Evolutionary conservation across 2,888 invertebrate genomes (phyloP).

Genomic region (Scaptomyza parva): DNA sequence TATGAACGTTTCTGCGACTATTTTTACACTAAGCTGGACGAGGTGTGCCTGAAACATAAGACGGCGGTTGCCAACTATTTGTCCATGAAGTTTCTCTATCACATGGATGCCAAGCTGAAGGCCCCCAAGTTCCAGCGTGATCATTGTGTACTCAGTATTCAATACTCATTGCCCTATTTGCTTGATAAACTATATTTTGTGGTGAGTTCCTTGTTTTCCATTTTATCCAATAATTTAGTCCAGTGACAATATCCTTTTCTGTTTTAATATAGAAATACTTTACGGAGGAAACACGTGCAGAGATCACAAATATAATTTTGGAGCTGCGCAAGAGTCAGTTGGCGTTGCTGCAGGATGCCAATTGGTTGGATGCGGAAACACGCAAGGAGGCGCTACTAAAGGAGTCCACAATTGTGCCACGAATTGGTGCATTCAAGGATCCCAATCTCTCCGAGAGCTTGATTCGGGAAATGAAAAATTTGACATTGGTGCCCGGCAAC

Average conservation of each 20-base stretch:
- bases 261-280: slow-evolving; percentile 64
- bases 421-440: slow-evolving; percentile 71
- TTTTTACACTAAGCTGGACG: slow-evolving; percentile 71
- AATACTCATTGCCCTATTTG: slow-evolving; percentile 53
- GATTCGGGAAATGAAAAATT: slow-evolving; percentile 63
- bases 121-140: slow-evolving; percentile 69
- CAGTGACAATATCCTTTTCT: not conserved
- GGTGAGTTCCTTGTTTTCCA: slow-evolving; percentile 49
- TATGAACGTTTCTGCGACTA: slow-evolving; percentile 61
- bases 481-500: slow-evolving; percentile 61
- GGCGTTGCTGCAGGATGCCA: slow-evolving; percentile 63
- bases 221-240: not conserved
- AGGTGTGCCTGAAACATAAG: slow-evolving; percentile 63
- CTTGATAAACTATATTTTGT: slow-evolving; percentile 72
- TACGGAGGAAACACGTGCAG: slow-evolving; percentile 56
- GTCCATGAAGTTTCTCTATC: slow-evolving; percentile 76
- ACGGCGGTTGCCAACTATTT: slow-evolving; percentile 82
- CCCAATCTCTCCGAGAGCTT: slow-evolving; percentile 54
- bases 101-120: slow-evolving; percentile 74
- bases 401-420: slow-evolving; percentile 61
- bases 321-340: slow-evolving; percentile 74
- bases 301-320: slow-evolving; percentile 67
- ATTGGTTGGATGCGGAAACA: slow-evolving; percentile 81
- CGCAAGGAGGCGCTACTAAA: slow-evolving; percentile 76
- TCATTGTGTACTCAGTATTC: slow-evolving; percentile 59